Evolutionary conservation across 2,113 vertebrate species (phyloP).

Genomic region (Gymnarchus niloticus): DNA sequence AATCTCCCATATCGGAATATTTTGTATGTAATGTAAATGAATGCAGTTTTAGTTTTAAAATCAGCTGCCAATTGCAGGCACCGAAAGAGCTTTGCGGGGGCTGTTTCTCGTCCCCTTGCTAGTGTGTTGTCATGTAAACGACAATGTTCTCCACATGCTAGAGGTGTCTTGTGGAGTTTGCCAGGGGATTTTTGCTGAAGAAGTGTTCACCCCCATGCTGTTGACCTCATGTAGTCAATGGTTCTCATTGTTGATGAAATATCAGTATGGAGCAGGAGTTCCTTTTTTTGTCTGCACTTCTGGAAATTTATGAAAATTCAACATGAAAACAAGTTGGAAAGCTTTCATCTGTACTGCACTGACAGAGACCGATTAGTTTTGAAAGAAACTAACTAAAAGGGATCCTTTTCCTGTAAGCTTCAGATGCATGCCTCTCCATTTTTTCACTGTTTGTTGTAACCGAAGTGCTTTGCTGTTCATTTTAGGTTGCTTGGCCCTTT

Average conservation of each 20-base stretch:
- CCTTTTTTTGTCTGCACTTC: neutral
- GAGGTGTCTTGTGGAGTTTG: slow-evolving; percentile 7
- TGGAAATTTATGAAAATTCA: neutral
- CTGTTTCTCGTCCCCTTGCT: neutral
- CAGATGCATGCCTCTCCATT: neutral
- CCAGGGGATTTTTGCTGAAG: slow-evolving; percentile 14
- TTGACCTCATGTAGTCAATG: slow-evolving; percentile 13
- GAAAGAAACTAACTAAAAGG: neutral
- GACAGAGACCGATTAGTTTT: neutral
- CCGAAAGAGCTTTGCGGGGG: neutral
- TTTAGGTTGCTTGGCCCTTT: neutral
- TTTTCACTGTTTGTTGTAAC: neutral
- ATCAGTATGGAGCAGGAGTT: neutral
- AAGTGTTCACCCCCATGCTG: slow-evolving; percentile 30
- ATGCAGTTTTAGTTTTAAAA: neutral
- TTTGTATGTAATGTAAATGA: neutral
- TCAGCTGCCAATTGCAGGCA: neutral
- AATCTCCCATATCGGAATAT: neutral
- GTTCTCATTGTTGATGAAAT: slow-evolving; percentile 27
- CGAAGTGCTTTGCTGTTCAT: neutral
- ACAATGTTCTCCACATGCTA: slow-evolving; percentile 20
- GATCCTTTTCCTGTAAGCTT: neutral
- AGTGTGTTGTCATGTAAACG: slow-evolving; percentile 15
- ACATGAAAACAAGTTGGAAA: neutral
- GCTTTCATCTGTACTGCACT: neutral